phyloP scores from a whole-genome alignment of 1,140 invertebrate species.

The Ephestia elutella region DNA sequence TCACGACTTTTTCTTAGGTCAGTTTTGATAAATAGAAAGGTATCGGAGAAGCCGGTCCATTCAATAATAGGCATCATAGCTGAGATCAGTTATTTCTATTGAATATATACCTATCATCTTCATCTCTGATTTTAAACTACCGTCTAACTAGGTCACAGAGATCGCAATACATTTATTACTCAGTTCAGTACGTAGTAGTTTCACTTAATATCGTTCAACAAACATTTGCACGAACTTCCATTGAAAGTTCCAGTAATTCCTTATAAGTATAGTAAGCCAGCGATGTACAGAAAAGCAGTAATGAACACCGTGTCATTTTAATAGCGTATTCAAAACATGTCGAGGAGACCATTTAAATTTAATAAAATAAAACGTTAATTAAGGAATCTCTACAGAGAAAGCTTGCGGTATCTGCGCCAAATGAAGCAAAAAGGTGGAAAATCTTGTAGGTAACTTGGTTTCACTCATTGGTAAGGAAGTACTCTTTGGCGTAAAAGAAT shows the following conservation, averaged over 20 bases:
- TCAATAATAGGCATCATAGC: too few species aligned
- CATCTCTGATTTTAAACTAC: too few species aligned
- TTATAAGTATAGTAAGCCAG: not conserved
- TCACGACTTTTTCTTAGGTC: too few species aligned
- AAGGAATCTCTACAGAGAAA: conserved; percentile 2
- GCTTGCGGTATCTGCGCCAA: conserved; percentile 2
- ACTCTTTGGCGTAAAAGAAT: not conserved
- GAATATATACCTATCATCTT: too few species aligned
- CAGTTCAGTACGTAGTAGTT: not conserved
- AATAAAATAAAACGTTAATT: conserved; percentile 11
- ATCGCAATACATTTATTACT: not conserved
- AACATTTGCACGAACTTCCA: conserved; percentile 3
- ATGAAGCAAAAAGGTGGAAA: conserved; percentile 5
- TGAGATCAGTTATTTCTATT: too few species aligned
- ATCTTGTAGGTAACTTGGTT: not conserved
- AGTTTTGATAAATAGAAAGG: too few species aligned
- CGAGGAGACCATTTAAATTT: conserved; percentile 6
- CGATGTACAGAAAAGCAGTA: not conserved
- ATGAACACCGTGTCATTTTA: not conserved
- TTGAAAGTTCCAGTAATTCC: not conserved
- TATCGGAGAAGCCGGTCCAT: too few species aligned
- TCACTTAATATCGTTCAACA: not conserved
- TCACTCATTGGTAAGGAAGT: not conserved
- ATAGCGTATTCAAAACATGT: conserved; percentile 1
- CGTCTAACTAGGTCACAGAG: not conserved